Evolutionary conservation across 2,113 vertebrate species (phyloP), one percentile per base, ranked within the genome.

Genomic region (Noctilio leporinus): DNA sequence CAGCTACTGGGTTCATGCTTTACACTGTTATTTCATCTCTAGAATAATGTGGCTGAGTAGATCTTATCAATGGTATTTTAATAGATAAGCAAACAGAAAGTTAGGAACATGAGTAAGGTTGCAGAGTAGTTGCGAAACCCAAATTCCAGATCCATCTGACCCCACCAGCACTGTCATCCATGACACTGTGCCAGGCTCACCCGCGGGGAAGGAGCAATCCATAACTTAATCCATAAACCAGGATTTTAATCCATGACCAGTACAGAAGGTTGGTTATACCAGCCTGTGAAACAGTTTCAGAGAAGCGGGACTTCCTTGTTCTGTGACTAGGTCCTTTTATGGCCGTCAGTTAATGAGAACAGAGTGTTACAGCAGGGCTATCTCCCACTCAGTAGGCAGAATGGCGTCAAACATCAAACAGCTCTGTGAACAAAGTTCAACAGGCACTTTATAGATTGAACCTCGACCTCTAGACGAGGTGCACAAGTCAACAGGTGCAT

Each of bases 241-340:
- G 72, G 65, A 95, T n/a, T n/a, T n/a, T n/a, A n/a, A n/a, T n/a
- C n/a, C n/a, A n/a, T n/a, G n/a, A n/a, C n/a, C n/a, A 49, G 40
- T 72, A 67, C 2, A 57, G 22, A 76, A 76, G 82, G 40, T 19
- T n/a, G n/a, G n/a, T 80, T 30, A 33, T 0, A 6, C 14, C 73
- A 28, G 28, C 24, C 35, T 30, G 22, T 7, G 22, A 84, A 69
- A 19, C 7, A n/a, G n/a, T 84, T 84, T 57, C 62, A n/a, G 78
- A 75, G 30, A 89, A 70, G 40, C 64, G 67, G 47, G 24, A 72
- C 81, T 91, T 96, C 76, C 92, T 90, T 53, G 87, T 90, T 64
- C 85, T 16, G 51, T 17, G 76, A 38, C 19, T 84, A 55, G 76
- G 55, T n/a, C 45, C 62, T 6, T 77, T 91, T 76, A 91, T 45